Conservation (phyloP, 2,113 vertebrate genomes). For the Catharus bicknelli region DNA sequence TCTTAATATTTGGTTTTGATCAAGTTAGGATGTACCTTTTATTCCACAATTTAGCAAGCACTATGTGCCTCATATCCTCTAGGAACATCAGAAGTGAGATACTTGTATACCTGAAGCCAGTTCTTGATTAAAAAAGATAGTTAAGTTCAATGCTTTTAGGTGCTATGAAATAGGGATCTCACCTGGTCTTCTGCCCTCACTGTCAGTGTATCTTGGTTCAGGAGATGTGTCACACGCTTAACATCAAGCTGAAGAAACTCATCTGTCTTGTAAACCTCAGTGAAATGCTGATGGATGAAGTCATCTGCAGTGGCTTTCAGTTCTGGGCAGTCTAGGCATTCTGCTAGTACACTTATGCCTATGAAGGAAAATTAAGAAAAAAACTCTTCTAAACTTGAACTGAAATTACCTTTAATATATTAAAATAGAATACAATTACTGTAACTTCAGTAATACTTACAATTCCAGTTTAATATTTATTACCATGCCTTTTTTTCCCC, state of each 20-base stretch:
- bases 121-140: neutral
- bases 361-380: neutral
- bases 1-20: neutral
- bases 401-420: neutral
- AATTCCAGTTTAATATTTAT: neutral
- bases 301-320: constrained; percentile 87
- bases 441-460: neutral
- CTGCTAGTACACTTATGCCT: constrained; percentile 89
- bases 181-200: constrained; percentile 90
- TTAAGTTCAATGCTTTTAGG: neutral
- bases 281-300: constrained; percentile 91
- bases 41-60: neutral
- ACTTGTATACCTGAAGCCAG: neutral
- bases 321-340: constrained; percentile 88
- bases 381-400: neutral
- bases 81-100: neutral
- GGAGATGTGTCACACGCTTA: constrained; percentile 86
- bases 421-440: neutral
- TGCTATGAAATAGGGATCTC: neutral
- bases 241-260: constrained; percentile 90
- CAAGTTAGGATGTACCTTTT: neutral
- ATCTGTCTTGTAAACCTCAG: constrained; percentile 89
- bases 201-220: constrained; percentile 87
- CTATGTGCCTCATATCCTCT: neutral
- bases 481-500: neutral